Evolutionary conservation across 2,113 vertebrate species (phyloP).

Genomic region (Eclectus roratus): DNA sequence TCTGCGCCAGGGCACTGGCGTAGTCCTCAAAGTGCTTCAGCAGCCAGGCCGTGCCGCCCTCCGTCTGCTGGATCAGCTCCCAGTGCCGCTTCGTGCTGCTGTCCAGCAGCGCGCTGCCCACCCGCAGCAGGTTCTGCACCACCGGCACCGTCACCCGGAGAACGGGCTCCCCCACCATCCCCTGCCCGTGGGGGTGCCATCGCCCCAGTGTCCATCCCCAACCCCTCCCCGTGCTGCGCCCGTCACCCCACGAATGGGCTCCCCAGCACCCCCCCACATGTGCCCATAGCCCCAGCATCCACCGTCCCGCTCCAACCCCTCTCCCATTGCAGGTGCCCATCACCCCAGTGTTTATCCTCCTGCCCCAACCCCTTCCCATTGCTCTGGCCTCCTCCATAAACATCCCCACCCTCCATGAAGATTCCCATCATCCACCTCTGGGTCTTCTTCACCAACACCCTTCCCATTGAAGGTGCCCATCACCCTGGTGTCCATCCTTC

Average conservation of each 20-base stretch:
- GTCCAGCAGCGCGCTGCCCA: slow-evolving; percentile 89
- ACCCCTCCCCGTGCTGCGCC: too few relatives aligned
- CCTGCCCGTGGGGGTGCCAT: neutral
- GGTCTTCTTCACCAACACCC: neutral
- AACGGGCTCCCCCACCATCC: neutral
- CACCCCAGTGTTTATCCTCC: neutral
- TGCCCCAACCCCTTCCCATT: neutral
- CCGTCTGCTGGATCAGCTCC: slow-evolving; percentile 92
- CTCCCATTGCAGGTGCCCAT: neutral
- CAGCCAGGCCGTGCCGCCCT: slow-evolving; percentile 88
- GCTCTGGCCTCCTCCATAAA: neutral
- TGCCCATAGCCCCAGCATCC: too few relatives aligned
- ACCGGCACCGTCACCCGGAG: neutral
- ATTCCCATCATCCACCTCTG: neutral
- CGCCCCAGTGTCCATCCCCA: neutral
- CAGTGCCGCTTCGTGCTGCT: slow-evolving; percentile 84
- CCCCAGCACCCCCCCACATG: neutral
- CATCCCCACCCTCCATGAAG: neutral
- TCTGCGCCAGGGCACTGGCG: slow-evolving; percentile 88
- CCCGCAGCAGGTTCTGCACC: slow-evolving; percentile 86
- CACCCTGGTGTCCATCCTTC: too few relatives aligned
- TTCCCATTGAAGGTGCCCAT: neutral
- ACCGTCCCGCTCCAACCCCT: neutral
- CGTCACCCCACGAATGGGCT: neutral
- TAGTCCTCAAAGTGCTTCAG: slow-evolving; percentile 90